phyloP scores from a whole-genome alignment of 2,113 vertebrate species.

The Pteropus alecto region DNA sequence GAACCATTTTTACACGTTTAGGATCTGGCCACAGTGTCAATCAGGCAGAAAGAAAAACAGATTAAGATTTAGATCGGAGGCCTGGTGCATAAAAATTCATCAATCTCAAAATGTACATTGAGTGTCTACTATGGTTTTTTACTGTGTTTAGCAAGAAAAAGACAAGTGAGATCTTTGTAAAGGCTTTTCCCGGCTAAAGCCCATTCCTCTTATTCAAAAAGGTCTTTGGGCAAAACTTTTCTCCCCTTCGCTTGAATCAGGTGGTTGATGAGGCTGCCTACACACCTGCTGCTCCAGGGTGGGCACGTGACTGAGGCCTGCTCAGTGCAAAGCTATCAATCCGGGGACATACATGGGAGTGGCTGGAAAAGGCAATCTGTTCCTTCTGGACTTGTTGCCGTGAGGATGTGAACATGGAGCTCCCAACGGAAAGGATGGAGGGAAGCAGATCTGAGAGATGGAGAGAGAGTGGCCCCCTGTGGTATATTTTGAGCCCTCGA shows the following conservation, averaged over 20 bases:
- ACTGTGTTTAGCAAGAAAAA: background rate
- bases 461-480: background rate
- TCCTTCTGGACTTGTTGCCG: background rate
- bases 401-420: background rate
- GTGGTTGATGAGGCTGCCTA: background rate
- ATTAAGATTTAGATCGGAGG: background rate
- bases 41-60: background rate
- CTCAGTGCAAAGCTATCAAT: too few species aligned
- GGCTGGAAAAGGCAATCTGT: background rate
- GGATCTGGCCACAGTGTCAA: background rate
- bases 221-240: background rate
- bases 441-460: background rate
- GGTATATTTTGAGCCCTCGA: background rate
- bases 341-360: background rate
- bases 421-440: background rate
- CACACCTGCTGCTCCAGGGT: background rate
- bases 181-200: background rate
- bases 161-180: background rate
- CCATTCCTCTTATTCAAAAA: background rate
- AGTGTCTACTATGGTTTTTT: background rate
- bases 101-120: background rate
- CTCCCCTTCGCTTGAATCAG: background rate
- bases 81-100: background rate
- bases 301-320: background rate
- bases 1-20: background rate